phyloP scores from a whole-genome alignment of 2,113 vertebrate genomes.

The Enhydra lutris region DNA sequence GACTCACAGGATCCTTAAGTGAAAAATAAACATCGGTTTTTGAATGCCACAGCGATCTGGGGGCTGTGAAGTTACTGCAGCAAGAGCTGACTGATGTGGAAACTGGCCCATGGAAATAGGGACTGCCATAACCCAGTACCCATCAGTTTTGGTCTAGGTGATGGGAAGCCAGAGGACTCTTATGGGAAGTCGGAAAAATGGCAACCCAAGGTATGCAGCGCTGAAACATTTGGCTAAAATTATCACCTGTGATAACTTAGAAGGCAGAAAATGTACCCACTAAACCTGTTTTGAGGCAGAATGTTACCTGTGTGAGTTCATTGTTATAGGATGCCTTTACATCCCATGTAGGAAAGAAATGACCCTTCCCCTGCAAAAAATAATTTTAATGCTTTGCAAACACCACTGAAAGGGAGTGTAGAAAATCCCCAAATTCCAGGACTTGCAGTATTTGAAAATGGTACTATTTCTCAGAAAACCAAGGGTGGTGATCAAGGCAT shows the following conservation, averaged over 20 bases:
- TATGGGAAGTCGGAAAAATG: not conserved
- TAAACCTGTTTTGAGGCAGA: not conserved
- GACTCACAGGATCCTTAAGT: not conserved
- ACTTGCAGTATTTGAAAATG: not conserved
- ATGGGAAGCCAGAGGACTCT: not conserved
- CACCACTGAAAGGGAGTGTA: not conserved
- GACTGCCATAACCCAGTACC: not conserved
- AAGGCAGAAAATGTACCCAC: not conserved
- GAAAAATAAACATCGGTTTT: not conserved
- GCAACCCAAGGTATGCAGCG: not conserved
- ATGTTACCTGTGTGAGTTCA: not conserved
- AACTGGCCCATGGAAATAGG: not conserved
- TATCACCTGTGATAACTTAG: not conserved
- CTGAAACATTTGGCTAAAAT: not conserved
- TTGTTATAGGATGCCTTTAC: not conserved
- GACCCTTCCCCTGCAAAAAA: accelerated
- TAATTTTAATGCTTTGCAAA: not conserved
- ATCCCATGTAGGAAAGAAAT: not conserved
- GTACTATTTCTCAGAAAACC: not conserved
- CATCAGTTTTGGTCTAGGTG: not conserved
- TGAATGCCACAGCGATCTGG: not conserved
- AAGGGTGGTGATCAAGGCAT: not conserved
- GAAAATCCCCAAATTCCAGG: not conserved
- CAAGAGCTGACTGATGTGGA: not conserved
- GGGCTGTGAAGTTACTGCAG: not conserved